Conservation (phyloP, 2,113 vertebrate species). For the Orycteropus afer region DNA sequence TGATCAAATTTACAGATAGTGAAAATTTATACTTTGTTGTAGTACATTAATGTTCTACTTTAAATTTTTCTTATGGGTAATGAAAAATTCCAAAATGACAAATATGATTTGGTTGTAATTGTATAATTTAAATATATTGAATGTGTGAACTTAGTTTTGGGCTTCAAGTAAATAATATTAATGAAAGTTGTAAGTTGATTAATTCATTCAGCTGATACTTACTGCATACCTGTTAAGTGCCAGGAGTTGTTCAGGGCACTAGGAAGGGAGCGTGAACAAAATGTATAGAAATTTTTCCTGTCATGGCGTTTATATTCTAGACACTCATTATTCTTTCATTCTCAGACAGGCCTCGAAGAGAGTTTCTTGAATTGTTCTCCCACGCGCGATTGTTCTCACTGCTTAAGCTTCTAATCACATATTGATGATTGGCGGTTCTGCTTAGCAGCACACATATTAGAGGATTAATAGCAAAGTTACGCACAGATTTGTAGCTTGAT, state of each 20-base stretch:
- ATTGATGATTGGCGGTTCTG: slow-evolving; percentile 55
- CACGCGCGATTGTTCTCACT: slow-evolving; percentile 41
- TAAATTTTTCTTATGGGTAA: slow-evolving; percentile 8
- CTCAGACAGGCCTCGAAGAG: neutral
- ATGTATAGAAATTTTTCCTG: neutral
- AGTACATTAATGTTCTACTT: neutral
- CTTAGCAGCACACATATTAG: neutral
- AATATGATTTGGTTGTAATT: slow-evolving; percentile 34
- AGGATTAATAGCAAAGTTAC: slow-evolving; percentile 63
- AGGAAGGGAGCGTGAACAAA: neutral
- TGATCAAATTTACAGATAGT: slow-evolving; percentile 1
- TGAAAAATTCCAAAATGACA: slow-evolving; percentile 41
- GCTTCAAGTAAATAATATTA: slow-evolving; percentile 40
- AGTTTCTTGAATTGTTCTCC: slow-evolving; percentile 40
- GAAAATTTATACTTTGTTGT: slow-evolving; percentile 26
- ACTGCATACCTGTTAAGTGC: neutral
- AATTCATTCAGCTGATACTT: neutral
- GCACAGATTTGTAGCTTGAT: slow-evolving; percentile 23
- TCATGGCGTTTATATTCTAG: neutral
- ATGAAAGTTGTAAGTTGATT: slow-evolving; percentile 35
- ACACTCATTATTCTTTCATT: neutral
- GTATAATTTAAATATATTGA: slow-evolving; percentile 3
- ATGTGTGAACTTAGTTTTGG: slow-evolving; percentile 35
- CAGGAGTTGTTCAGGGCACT: neutral
- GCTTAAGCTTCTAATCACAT: slow-evolving; percentile 40